A percentile compares a stretch with the other conserved stretches of the same genome.
Conservation (phyloP, 2,113 vertebrate species). For the Perccottus glenii region DNA sequence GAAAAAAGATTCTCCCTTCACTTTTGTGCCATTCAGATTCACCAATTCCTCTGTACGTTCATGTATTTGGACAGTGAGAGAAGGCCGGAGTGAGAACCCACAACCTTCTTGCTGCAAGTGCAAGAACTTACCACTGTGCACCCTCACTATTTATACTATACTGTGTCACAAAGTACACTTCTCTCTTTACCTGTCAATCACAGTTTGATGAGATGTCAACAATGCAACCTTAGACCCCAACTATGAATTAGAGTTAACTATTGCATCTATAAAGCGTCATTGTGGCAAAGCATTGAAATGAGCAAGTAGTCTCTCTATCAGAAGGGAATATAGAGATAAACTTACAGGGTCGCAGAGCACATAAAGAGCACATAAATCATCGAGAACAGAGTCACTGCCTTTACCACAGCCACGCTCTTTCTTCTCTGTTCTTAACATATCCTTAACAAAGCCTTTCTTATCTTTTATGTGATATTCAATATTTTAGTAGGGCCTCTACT, state of each 20-base stretch:
- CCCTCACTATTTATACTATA: too few relatives aligned
- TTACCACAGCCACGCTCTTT: conserved; percentile 1
- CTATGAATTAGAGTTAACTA: conserved; percentile 49
- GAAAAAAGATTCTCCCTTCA: too few relatives aligned
- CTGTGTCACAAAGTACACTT: too few relatives aligned
- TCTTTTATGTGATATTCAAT: conserved; percentile 51
- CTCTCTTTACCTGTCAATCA: conserved; percentile 13
- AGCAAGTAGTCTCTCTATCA: conserved; percentile 54
- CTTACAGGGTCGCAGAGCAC: conserved; percentile 52
- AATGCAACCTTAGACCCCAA: conserved; percentile 39
- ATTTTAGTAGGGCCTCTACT: conserved; percentile 59
- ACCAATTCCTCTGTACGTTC: too few relatives aligned
- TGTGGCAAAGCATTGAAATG: conserved; percentile 24
- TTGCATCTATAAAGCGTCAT: conserved; percentile 17
- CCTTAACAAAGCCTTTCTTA: conserved; percentile 42
- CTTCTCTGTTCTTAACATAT: conserved; percentile 45
- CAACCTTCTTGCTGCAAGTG: too few relatives aligned
- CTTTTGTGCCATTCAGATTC: too few relatives aligned
- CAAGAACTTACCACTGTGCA: too few relatives aligned
- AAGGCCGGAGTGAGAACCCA: too few relatives aligned
- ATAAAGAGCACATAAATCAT: conserved; percentile 63
- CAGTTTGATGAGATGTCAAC: conserved; percentile 23
- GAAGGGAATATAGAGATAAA: conserved; percentile 61
- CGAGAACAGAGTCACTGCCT: conserved; percentile 30
- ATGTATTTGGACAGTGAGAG: too few relatives aligned